Evolutionary conservation across 2,888 invertebrate species (phyloP).

Genomic region (Ochropleura plecta): DNA sequence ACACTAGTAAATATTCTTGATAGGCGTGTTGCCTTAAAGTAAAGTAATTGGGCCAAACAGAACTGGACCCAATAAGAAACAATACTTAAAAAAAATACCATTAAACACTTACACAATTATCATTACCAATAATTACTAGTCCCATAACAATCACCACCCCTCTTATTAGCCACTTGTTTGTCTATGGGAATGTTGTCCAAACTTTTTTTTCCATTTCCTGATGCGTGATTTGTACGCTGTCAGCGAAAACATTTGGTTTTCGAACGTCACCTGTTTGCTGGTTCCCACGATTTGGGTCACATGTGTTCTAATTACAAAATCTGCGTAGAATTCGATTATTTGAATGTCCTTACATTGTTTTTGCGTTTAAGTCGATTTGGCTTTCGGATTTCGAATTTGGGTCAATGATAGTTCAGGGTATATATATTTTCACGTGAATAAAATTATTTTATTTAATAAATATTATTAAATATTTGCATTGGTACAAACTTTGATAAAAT

Average conservation of each 20-base stretch:
- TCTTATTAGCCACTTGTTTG: constrained; percentile 56
- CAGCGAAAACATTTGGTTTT: constrained; percentile 80
- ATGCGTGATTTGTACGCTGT: constrained; percentile 82
- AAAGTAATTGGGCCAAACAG: neutral
- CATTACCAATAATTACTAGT: constrained; percentile 31
- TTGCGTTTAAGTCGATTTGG: constrained; percentile 38
- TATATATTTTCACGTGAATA: neutral
- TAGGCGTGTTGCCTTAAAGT: neutral
- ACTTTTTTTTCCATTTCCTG: constrained; percentile 80
- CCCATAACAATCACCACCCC: constrained; percentile 50
- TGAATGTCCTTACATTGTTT: constrained; percentile 46
- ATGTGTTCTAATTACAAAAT: constrained; percentile 78
- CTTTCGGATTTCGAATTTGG: constrained; percentile 24
- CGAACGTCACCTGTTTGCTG: constrained; percentile 81
- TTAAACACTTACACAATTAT: constrained; percentile 8
- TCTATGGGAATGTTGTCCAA: constrained; percentile 72
- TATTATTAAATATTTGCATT: neutral
- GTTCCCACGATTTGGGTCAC: constrained; percentile 82
- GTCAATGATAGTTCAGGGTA: neutral
- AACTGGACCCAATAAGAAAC: constrained; percentile 28
- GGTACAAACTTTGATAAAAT: neutral
- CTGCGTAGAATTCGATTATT: constrained; percentile 67
- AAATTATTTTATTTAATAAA: neutral
- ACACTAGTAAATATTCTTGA: neutral
- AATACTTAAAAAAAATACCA: constrained; percentile 2